Evolutionary conservation across 2,797 vertebrate species (phyloP), one percentile per base, ranked within the genome.

Genomic region (Poecilia picta): DNA sequence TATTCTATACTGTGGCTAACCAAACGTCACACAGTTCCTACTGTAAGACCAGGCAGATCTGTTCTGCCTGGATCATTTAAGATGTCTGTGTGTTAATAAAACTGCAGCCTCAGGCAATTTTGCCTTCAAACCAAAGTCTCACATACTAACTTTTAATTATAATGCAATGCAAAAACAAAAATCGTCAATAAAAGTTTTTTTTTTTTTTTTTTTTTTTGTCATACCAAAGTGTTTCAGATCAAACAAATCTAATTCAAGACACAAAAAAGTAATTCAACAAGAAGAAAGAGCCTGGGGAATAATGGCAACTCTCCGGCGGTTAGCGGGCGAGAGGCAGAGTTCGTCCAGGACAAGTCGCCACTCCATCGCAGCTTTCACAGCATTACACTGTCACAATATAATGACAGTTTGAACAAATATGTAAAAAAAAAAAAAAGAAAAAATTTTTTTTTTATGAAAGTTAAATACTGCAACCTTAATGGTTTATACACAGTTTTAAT

Each of bases 51-150:
- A 84, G 75, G 80, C 81, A 76, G 66, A 75, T 68, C 74, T 86
- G 83, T 85, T 83, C 81, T 79, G 83, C 73, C 81, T 81, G 57
- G 45, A 81, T 77, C 76, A 82, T 68, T 78, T 80, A 78, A 84
- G 83, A 59, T 57, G 18, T 81, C 77, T 53, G 28, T 84, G 64
- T 83, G 64, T 90, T 87, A 73, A 85, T 89, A 90, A 86, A 89
- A 81, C 71, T 11, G 49, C 47, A 85, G 77, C 62, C 73, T 76
- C 82, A 13, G 39, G 15, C 25, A 83, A 80, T 57, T 59, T 86
- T 82, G 41, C n/a, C 49, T 81, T 83, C 81, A 36, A 83, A 80
- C 45, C 75, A 3, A 79, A 85, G 77, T 31, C 10, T 72, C 31
- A 36, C 31, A 64, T 20, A 64, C 31, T 31, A 7, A 66, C 33